Base-by-base conservation (phyloP, 2,888 invertebrate species). In the Lycia hirtaria region DNA sequence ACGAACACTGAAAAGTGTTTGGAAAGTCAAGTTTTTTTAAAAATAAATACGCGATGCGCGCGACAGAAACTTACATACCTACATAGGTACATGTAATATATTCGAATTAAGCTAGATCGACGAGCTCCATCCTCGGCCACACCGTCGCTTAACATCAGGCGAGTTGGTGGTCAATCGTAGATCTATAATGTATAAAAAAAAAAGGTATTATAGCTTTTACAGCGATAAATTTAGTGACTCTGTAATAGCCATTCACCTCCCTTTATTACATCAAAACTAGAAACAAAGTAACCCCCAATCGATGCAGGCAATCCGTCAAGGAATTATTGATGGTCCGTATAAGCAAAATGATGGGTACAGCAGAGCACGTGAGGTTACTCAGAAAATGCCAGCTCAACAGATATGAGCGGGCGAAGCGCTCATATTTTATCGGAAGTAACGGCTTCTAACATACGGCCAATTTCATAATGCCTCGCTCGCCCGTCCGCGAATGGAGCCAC, bases 381-480 rank as follows among this genome's bases (percentile, higher is more conserved):
- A 65, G 76, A 72, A 78, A 82, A 78, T 71, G 69, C 72, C 68
- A 74, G 69, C 79, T 80, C 83, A 83, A 87, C 89, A 89, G 90
- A 90, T 92, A 92, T 92, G 91, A 92, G 87, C 87, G 72, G 76
- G 77, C 76, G 75, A 77, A 85, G 75, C 78, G 90, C 88, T 89
- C 84, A 91, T 92, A 92, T 91, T 91, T 92, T 91, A 92, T 89
- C 88, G 80, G 79, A 86, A 88, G 91, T 89, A 88, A 92, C 86
- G 91, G 91, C 87, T 74, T 78, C 88, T 92, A 91, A 92, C 89
- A 84, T 92, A 92, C 88, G 82, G 92, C 92, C 92, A 92, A 92
- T 92, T 90, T 91, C 91, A 92, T 92, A 92, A 92, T 92, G 92
- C 92, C 80, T 81, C 82, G 86, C 70, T 79, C 85, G 78, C 83